A percentile compares a stretch with the other conserved stretches of the same genome.
Evolutionary conservation across 2,797 vertebrate species (phyloP).

Genomic region (Lycodopsis pacificus): DNA sequence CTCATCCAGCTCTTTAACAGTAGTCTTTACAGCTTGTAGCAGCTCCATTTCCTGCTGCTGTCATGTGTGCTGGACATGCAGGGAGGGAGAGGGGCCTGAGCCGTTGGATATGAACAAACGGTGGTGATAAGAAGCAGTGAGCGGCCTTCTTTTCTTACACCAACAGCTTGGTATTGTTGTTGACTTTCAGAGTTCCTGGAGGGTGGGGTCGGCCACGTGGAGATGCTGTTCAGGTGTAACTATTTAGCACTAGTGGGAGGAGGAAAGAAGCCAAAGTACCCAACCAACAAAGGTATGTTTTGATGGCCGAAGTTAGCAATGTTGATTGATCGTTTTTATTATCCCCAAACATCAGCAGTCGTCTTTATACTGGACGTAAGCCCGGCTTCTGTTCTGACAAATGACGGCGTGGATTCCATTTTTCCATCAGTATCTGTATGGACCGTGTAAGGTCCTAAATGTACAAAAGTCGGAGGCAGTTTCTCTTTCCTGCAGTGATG

Average conservation of each 20-base stretch:
- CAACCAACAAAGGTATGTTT: constrained; percentile 96
- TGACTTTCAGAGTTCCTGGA: constrained; percentile 93
- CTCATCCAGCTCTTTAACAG: constrained; percentile 5
- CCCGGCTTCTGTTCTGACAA: neutral
- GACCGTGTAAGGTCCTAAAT: neutral
- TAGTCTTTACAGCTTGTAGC: neutral
- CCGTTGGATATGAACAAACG: constrained; percentile 23
- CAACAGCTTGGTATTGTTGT: neutral
- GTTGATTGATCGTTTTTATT: no score
- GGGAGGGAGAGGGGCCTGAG: neutral
- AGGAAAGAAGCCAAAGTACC: constrained; percentile 98
- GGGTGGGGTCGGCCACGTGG: constrained; percentile 96
- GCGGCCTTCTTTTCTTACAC: neutral
- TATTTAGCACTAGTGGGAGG: constrained; percentile 98
- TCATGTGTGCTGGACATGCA: neutral
- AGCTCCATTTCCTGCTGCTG: constrained; percentile 1
- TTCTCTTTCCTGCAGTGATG: neutral
- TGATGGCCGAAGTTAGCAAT: neutral
- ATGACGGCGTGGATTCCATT: neutral
- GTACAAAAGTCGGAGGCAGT: neutral
- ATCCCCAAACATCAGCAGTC: neutral
- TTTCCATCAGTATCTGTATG: neutral
- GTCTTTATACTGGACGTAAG: neutral
- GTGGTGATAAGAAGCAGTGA: neutral
- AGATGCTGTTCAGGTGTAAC: constrained; percentile 99